Base-by-base conservation (phyloP, 2,888 invertebrate genomes). In the Volucella zonaria region DNA sequence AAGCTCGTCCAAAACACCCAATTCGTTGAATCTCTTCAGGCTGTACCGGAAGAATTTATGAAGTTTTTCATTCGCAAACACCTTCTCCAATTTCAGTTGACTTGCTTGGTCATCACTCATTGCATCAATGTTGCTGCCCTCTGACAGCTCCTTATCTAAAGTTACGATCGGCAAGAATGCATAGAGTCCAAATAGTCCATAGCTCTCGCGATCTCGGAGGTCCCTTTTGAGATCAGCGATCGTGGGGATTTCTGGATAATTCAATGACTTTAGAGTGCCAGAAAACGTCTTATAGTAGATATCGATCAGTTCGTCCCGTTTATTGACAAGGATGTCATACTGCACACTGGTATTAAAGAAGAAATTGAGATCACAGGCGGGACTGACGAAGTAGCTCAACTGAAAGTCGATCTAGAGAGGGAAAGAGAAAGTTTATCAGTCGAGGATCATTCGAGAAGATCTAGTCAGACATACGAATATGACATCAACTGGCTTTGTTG, bases 301-400 rank as follows among this genome's bases (percentile, higher is more conserved):
- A 42, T 88, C 81, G 4, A 91, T 87, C 0, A 91, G 70, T 0
- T 88, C 88, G 23, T 90, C 88, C 0, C 90, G 87, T 10, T 87
- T 87, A 3, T 81, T 51, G 6, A 87, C 87, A 14, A 89, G 52
- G 0, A 89, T 62, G 12, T 89, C 88, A 38, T 89, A 70, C 18
- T 88, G 83, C 0, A 88, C 64, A 64, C 90, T 89, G 23, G 90
- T 89, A 58, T 88, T 89, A 18, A 91, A 68, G 43, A 91, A 89
- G 79, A 91, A 91, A 80, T 91, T 91, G 11, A 91, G 38, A 66
- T 91, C 91, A 42, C 90, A 88, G 2, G 87, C 91, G 2, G 90
- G 90, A 75, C 89, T 90, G 42, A 89, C 88, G 43, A 87, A 90
- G 68, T 88, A 89, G 45, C 88, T 87, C 0, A 89, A 49, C 51